These are phyloP conservation scores for Globia sparganii DNA, from an alignment of 2,888 invertebrate species.

Conservation along the genomic window DNA sequence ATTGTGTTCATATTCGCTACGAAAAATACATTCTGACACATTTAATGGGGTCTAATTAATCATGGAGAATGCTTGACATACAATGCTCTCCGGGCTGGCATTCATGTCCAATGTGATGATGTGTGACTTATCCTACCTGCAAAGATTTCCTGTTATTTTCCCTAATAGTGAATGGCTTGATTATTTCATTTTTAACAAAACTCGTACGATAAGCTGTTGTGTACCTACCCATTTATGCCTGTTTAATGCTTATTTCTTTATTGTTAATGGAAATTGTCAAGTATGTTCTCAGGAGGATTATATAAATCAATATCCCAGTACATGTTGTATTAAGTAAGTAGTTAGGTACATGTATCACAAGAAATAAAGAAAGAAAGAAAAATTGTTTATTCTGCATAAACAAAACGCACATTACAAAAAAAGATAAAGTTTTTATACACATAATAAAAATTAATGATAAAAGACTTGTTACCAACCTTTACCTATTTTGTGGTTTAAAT, in stretches of 20 bases:
- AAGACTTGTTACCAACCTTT: background rate
- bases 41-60: constrained; percentile 51
- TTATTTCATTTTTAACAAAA: background rate
- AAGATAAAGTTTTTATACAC: no score
- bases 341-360: no score
- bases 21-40: constrained; percentile 19
- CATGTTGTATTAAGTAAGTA: no score
- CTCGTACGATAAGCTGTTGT: background rate
- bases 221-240: no score
- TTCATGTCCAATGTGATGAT: constrained; percentile 29
- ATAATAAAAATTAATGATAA: background rate
- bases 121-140: constrained; percentile 1
- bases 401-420: no score
- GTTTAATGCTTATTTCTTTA: background rate
- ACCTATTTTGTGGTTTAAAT: background rate
- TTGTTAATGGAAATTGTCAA: no score
- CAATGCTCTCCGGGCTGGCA: constrained; percentile 9
- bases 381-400: no score
- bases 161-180: background rate
- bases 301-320: no score
- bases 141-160: constrained; percentile 26
- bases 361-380: no score
- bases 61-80: constrained; percentile 36
- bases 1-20: background rate
- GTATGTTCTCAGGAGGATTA: no score